A percentile compares a stretch with the other conserved stretches of the same genome.
Conservation (phyloP, 1,140 invertebrate species). For the Mercenaria mercenaria region DNA sequence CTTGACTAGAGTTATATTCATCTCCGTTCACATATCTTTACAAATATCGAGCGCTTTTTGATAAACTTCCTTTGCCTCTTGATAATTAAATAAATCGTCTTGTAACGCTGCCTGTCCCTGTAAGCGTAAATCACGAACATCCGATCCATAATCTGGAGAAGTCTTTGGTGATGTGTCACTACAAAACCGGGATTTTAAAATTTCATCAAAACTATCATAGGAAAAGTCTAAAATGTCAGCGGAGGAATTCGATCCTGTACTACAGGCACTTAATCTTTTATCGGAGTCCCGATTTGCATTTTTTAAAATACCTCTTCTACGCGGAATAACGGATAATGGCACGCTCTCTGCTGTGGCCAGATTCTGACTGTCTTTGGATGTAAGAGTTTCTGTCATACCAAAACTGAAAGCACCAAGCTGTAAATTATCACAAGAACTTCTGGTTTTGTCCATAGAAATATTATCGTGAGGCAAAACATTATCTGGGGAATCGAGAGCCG, state of each 20-base stretch:
- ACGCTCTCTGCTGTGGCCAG: not conserved
- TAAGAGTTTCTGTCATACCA: not conserved
- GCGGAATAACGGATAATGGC: slow-evolving; percentile 68
- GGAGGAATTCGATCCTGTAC: slow-evolving; percentile 84
- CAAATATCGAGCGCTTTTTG: slow-evolving; percentile 63
- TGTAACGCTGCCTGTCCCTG: slow-evolving; percentile 30
- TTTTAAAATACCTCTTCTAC: slow-evolving; percentile 79
- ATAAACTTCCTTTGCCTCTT: slow-evolving; percentile 62
- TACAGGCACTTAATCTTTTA: slow-evolving; percentile 83
- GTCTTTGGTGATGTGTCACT: slow-evolving; percentile 13
- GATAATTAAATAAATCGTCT: slow-evolving; percentile 55
- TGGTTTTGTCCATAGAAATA: not conserved
- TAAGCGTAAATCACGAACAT: slow-evolving; percentile 20
- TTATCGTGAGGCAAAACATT: slow-evolving; percentile 3
- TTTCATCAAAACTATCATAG: slow-evolving; percentile 82
- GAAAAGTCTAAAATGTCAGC: slow-evolving; percentile 84
- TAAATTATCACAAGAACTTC: slow-evolving; percentile 1
- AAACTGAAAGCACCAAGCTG: slow-evolving; percentile 58
- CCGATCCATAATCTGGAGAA: slow-evolving; percentile 9
- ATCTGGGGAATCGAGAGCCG: slow-evolving; percentile 59
- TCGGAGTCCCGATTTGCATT: slow-evolving; percentile 70
- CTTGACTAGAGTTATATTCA: slow-evolving; percentile 19
- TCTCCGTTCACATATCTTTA: slow-evolving; percentile 48
- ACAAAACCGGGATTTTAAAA: slow-evolving; percentile 49
- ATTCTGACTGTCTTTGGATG: not conserved